Conservation (phyloP, 2,888 invertebrate genomes). For the Furcula furcula region DNA sequence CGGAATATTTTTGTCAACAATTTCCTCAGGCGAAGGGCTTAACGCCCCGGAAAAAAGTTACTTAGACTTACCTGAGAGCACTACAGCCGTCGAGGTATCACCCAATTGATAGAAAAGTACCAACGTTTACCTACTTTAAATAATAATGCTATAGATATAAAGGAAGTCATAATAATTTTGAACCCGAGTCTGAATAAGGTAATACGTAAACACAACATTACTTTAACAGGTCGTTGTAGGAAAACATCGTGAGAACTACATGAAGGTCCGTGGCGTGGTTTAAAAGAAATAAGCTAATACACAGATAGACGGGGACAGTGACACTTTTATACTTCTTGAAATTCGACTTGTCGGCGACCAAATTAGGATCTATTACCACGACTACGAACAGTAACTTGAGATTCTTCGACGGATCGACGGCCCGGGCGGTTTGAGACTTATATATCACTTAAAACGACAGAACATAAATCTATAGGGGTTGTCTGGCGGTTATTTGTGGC, state of each 20-base stretch:
- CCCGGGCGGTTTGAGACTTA: constrained; percentile 50
- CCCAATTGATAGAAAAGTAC: no score
- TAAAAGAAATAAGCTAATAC: no score
- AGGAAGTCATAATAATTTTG: no score
- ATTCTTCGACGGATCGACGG: constrained; percentile 56
- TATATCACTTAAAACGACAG: constrained; percentile 79
- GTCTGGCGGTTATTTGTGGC: constrained; percentile 79
- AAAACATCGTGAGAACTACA: no score
- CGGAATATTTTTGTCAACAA: constrained; percentile 77
- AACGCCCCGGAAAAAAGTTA: constrained; percentile 66
- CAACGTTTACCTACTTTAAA: no score
- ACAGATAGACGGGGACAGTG: no score
- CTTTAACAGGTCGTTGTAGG: no score
- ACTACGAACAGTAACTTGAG: constrained; percentile 57
- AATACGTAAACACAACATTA: no score
- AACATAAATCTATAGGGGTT: constrained; percentile 75
- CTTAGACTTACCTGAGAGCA: constrained; percentile 62
- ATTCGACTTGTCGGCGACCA: constrained; percentile 27
- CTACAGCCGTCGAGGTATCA: constrained; percentile 54
- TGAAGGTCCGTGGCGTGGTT: no score
- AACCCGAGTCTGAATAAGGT: no score
- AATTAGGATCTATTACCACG: constrained; percentile 36
- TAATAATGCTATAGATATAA: no score
- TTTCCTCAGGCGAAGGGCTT: constrained; percentile 71
- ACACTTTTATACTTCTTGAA: constrained; percentile 21